Percentiles rank a stretch among this genome's conserved stretches.
Conservation (phyloP, 2,113 vertebrate genomes). For the Illadopsis cleaveri region DNA sequence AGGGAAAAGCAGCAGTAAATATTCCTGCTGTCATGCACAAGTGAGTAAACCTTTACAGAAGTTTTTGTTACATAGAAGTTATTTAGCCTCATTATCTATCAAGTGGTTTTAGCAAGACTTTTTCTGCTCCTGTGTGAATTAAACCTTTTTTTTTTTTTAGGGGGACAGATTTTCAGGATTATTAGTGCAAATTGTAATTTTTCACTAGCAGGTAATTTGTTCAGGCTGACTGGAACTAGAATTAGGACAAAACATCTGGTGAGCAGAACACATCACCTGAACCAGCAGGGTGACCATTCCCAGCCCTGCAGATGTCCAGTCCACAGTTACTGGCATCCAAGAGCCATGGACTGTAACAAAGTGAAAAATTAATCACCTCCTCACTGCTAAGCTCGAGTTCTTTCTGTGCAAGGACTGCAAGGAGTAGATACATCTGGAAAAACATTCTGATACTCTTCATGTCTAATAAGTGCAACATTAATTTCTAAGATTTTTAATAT, state of each 20-base stretch:
- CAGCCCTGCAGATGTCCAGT: neutral
- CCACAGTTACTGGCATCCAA: neutral
- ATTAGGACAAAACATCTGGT: neutral
- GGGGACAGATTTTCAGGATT: neutral
- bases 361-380: neutral
- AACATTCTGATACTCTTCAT: neutral
- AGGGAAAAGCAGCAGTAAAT: neutral
- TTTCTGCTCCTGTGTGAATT: neutral
- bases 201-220: neutral
- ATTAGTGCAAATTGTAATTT: neutral
- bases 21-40: neutral
- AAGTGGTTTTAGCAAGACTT: neutral
- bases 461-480: neutral
- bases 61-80: neutral
- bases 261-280: neutral
- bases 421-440: neutral
- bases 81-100: neutral
- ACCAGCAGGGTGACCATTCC: neutral
- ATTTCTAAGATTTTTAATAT: neutral
- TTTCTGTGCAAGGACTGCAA: neutral
- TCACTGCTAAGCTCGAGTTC: neutral
- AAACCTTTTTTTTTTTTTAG: neutral
- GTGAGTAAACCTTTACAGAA: neutral
- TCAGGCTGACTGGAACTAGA: neutral
- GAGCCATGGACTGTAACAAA: neutral